Base-by-base conservation (phyloP, 1,140 invertebrate genomes). In the Bombus sylvicola region DNA sequence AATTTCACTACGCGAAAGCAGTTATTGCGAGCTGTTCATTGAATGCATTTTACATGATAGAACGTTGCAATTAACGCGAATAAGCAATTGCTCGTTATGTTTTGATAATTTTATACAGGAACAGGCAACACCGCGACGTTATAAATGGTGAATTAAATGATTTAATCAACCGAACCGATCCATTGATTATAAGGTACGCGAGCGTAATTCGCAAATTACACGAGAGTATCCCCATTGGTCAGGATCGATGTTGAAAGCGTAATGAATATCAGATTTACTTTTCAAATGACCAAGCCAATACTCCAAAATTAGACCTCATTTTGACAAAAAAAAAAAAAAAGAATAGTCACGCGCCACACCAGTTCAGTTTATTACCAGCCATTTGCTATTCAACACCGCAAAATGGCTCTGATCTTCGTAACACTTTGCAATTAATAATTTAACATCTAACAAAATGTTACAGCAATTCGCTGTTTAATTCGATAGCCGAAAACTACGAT, bases 141-240 rank as follows among this genome's bases (percentile, higher is more conserved):
- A 68, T 72, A 85, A 85, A 83, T 83, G 76, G 62, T 73, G 64
- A 59, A 89, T 89, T 83, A 87, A 81, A 86, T 69, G 59, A 86
- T 86, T 89, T 89, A 88, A 89, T 89, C 72, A 77, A 89, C 77
- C 31, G 68, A 18, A 31, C 57, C 84, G 59, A 82, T 86, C 39
- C 69, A 41, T 57, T 81, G 85, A 88, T 86, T 88, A 89, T 77
- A 76, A 57, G 41, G 47, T 82, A 47, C 43, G 59, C 31, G 62
- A 69, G 37, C 87, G 84, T 76, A 88, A 86, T 88, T 68, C 73
- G 66, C 74, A 86, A 89, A 89, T 81, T 88, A 86, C 43, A 81
- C 57, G 41, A 64, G 68, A 25, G 4, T 47, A 53, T 69, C n/a
- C 57, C 8, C 31, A 15, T 41, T 64, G 41, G 22, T 31, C 18